Percentiles rank a stretch among this genome's conserved stretches.
Evolutionary conservation across 2,797 vertebrate species (phyloP).

Genomic region (Muscicapa striata): DNA sequence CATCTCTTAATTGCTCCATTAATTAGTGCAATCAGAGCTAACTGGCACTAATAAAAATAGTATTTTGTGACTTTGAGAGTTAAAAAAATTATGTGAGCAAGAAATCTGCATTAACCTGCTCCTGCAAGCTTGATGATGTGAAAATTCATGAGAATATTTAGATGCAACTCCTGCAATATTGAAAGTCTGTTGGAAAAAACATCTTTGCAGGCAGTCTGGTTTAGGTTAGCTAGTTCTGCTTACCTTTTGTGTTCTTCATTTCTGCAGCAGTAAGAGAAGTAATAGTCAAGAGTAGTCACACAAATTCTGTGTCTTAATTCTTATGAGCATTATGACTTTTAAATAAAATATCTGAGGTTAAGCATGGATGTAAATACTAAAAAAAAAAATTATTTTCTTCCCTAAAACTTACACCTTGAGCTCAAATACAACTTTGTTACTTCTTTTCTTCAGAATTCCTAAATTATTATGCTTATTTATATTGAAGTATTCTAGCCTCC

Average conservation of each 20-base stretch:
- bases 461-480: neutral
- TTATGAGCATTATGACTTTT: neutral
- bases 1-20: neutral
- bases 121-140: neutral
- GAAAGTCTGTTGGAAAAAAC: neutral
- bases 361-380: neutral
- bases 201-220: neutral
- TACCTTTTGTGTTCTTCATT: neutral
- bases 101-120: neutral
- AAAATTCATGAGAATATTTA: neutral
- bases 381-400: neutral
- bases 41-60: neutral
- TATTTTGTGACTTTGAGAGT: neutral
- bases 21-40: neutral
- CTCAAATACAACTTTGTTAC: neutral
- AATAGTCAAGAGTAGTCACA: neutral
- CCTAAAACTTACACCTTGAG: neutral
- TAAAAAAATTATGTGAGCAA: neutral
- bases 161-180: neutral
- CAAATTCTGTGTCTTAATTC: neutral
- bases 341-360: neutral
- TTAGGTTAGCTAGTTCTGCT: neutral
- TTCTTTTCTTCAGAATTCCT: neutral
- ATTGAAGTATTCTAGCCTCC: neutral
- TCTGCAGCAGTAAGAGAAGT: neutral